These are phyloP conservation scores for Sinotaia quadrata DNA, from an alignment of 2,888 invertebrate species.

Conservation along the genomic window DNA sequence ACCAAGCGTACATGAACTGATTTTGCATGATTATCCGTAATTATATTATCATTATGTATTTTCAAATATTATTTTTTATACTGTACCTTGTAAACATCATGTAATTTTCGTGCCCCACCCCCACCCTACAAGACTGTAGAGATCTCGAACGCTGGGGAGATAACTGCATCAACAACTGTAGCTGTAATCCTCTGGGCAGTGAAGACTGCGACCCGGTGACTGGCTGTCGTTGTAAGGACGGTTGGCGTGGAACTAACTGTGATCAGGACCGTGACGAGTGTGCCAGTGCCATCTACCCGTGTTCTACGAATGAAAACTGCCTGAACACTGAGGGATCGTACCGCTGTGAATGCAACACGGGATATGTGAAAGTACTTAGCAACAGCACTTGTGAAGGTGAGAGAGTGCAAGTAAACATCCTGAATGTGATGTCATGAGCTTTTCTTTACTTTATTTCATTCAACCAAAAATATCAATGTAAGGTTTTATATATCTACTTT, in stretches of 20 bases:
- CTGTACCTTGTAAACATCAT: no score
- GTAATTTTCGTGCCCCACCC: no score
- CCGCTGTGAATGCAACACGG: conserved; percentile 32
- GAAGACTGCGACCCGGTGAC: not conserved
- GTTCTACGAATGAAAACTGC: not conserved
- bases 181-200: conserved; percentile 29
- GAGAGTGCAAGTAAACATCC: not conserved
- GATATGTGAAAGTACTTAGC: conserved; percentile 11
- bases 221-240: conserved; percentile 4
- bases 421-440: not conserved
- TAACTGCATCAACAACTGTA: conserved; percentile 39
- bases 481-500: no score
- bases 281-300: not conserved
- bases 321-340: not conserved
- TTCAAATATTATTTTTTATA: no score
- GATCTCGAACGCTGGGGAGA: conserved; percentile 42
- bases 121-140: no score
- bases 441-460: no score
- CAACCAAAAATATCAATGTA: no score
- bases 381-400: conserved; percentile 13
- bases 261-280: conserved; percentile 17
- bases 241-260: conserved; percentile 8
- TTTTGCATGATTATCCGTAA: no score
- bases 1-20: no score
- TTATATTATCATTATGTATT: no score